Base-by-base conservation (phyloP, 2,888 invertebrate species). In the Nephrocerus scutellatus region DNA sequence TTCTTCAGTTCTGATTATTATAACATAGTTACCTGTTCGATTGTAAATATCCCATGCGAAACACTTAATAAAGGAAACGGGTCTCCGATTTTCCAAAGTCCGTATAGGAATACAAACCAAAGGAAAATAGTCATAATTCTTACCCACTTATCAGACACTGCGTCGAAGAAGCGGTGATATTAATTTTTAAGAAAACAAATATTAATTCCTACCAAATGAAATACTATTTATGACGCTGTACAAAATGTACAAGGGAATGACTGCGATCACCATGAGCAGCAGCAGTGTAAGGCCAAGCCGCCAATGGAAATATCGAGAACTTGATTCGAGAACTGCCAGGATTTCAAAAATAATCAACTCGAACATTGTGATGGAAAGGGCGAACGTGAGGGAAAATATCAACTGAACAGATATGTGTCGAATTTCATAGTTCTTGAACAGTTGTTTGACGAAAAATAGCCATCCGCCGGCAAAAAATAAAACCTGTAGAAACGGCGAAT, bases 311-410 rank as follows among this genome's bases (percentile, higher is more conserved):
- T 51, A 60, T 48, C 63, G 62, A 52, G 76, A 95, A 86, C 86
- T 87, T 14, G 89, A 80, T 63, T 95, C 91, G 47, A 98, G 72
- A 49, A 95, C 80, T 20, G 88, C 95, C 43, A 96, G 74, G 51
- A 98, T 98, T 74, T 99, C 98, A 72, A 99, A 99, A 62, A 99
- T 99, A 45, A 98, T 97, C 41, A 98, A 73, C 66, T 98, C 97
- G 70, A 98, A 99, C 92, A 98, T 93, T 3, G 95, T 92, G 60
- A 97, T 93, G 16, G 97, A 97, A 12, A 99, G 72, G 0, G 97
- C 86, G 63, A 98, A 91, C 22, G 95, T 98, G 18, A 85, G 76
- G 0, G 97, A 95, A 68, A 99, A 98, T 60, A 96, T 89, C 5
- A 97, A 72, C 66, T 97, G 91, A 3, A 98, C 95, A 42, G 91